Percentiles rank a stretch among this genome's conserved stretches.
Conservation (phyloP, 1,140 invertebrate genomes). For the Solenopsis invicta region DNA sequence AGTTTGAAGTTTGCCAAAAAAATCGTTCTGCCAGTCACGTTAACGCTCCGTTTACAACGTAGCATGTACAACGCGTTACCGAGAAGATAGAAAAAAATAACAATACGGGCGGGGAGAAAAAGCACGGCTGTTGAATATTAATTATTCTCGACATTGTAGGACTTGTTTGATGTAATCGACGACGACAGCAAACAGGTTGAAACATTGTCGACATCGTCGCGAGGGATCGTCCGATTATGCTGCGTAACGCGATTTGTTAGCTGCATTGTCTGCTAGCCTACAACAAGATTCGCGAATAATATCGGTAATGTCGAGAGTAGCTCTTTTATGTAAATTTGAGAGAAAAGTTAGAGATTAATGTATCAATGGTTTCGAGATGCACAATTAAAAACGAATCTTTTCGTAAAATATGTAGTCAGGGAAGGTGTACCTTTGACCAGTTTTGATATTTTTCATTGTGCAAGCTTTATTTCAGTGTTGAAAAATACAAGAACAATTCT, state of each 20-base stretch:
- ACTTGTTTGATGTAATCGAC: slow-evolving; percentile 27
- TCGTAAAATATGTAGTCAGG: too few relatives aligned
- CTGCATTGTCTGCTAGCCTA: not conserved
- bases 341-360: not conserved
- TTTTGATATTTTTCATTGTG: too few relatives aligned
- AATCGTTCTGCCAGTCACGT: slow-evolving; percentile 35
- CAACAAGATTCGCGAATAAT: not conserved
- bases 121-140: slow-evolving; percentile 66
- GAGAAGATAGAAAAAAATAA: slow-evolving; percentile 2
- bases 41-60: slow-evolving; percentile 63
- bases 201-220: slow-evolving; percentile 6
- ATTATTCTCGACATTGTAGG: slow-evolving; percentile 52
- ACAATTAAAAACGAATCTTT: not conserved
- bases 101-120: slow-evolving; percentile 3
- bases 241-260: slow-evolving; percentile 26
- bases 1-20: not conserved
- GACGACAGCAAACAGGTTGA: not conserved
- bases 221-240: not conserved
- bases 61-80: slow-evolving; percentile 31
- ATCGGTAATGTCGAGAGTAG: not conserved
- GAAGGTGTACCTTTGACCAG: too few relatives aligned
- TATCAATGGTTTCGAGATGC: not conserved
- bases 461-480: too few relatives aligned
- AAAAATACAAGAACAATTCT: too few relatives aligned
- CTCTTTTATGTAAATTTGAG: not conserved